Percentiles rank a stretch among this genome's conserved stretches.
Evolutionary conservation across 53 echinoderm and acorn worm genomes (phyloP).

Genomic region (Mesocentrotus franciscanus): DNA sequence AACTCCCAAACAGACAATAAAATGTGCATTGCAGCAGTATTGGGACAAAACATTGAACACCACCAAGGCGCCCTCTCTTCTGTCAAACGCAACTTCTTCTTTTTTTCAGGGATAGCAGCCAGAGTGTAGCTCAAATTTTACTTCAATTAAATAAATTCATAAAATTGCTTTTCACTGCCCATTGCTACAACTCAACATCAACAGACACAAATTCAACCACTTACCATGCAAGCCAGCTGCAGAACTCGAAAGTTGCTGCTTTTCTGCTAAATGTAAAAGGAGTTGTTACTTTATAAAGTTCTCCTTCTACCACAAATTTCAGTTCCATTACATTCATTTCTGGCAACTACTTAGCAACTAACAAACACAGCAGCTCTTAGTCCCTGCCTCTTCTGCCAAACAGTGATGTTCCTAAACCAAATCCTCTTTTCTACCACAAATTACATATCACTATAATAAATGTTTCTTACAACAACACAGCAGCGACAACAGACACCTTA

Average conservation of each 20-base stretch:
- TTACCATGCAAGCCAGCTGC: constrained; percentile 50
- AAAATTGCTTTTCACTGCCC: neutral
- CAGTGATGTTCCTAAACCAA: neutral
- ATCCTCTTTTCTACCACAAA: neutral
- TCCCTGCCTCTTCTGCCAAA: constrained; percentile 43
- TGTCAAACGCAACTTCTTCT: too few relatives aligned
- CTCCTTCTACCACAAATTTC: too few relatives aligned
- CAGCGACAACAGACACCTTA: neutral
- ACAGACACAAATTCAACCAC: neutral
- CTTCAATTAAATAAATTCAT: neutral
- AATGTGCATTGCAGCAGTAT: too few relatives aligned
- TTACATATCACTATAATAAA: neutral
- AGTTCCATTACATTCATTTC: too few relatives aligned
- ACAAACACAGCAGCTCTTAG: neutral
- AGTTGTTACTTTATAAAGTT: too few relatives aligned
- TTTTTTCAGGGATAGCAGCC: too few relatives aligned
- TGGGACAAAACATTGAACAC: too few relatives aligned
- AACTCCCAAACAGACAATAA: too few relatives aligned
- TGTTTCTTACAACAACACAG: neutral
- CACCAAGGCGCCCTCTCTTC: too few relatives aligned
- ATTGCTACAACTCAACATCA: neutral
- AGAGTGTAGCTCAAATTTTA: neutral
- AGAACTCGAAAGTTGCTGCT: neutral
- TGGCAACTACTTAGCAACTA: too few relatives aligned
- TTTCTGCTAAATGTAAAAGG: too few relatives aligned